Conservation (phyloP, 2,888 invertebrate genomes). For the Cordylochernes scorpioides region DNA sequence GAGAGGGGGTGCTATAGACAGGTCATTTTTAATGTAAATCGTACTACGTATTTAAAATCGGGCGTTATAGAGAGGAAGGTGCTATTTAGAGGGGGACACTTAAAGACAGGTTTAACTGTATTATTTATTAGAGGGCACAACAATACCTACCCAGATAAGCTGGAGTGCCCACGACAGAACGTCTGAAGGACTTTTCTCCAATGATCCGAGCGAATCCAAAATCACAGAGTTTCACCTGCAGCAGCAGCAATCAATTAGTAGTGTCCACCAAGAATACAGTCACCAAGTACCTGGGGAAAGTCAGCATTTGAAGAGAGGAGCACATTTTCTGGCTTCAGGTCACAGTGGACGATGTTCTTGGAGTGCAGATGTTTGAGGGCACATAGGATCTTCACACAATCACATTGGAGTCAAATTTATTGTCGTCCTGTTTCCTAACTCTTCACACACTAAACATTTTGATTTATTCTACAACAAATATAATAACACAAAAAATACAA, state of each 20-base stretch:
- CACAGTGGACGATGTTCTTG: conserved; percentile 95
- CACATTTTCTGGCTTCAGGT: conserved; percentile 91
- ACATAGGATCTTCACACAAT: conserved; percentile 68
- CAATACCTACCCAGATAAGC: conserved; percentile 46
- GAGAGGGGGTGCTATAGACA: too few species aligned
- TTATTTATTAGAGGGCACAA: too few species aligned
- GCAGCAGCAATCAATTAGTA: conserved; percentile 1
- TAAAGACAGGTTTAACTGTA: too few species aligned
- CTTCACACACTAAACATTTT: too few species aligned
- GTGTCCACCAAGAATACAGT: background rate
- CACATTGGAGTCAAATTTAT: too few species aligned
- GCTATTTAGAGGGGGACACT: too few species aligned
- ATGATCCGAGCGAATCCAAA: conserved; percentile 98
- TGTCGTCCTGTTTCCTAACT: too few species aligned
- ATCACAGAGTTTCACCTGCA: conserved; percentile 63
- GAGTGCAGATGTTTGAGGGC: conserved; percentile 90
- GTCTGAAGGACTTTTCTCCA: conserved; percentile 86
- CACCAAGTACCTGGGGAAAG: conserved; percentile 54
- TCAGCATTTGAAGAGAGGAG: conserved; percentile 73
- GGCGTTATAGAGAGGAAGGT: too few species aligned
- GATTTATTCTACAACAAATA: too few species aligned
- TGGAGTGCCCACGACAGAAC: conserved; percentile 94
- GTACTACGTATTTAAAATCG: too few species aligned
- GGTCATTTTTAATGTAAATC: too few species aligned
- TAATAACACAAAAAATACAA: too few species aligned